phyloP scores from a whole-genome alignment of 2,797 vertebrate genomes.

The Euthynnus affinis region DNA sequence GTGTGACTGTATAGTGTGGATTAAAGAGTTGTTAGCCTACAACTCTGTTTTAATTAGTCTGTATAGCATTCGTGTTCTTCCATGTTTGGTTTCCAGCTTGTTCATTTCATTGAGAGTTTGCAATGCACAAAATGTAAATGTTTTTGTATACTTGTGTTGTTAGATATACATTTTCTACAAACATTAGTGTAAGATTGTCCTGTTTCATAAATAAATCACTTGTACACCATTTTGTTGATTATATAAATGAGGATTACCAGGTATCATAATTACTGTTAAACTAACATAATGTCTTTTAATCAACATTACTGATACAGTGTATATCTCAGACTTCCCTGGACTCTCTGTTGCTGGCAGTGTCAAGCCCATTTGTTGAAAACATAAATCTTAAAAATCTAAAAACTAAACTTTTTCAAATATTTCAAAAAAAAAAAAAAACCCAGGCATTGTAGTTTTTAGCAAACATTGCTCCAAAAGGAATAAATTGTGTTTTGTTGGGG shows the following conservation, averaged over 20 bases:
- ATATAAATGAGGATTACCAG: slow-evolving; percentile 18
- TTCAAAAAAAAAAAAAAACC: background rate
- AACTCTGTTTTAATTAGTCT: slow-evolving; percentile 57
- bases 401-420: too few species aligned
- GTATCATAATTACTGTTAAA: slow-evolving; percentile 1
- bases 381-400: too few species aligned
- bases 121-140: slow-evolving; percentile 83
- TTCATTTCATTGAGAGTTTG: slow-evolving; percentile 70
- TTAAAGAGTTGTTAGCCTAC: slow-evolving; percentile 51
- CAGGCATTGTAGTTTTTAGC: background rate
- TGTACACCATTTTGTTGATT: slow-evolving; percentile 64
- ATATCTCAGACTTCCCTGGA: background rate
- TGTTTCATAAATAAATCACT: slow-evolving; percentile 83
- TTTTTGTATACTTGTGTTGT: slow-evolving; percentile 79
- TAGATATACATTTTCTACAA: slow-evolving; percentile 79
- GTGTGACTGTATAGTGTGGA: slow-evolving; percentile 61
- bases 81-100: slow-evolving; percentile 67
- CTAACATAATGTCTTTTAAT: slow-evolving; percentile 11
- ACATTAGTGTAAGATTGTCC: slow-evolving; percentile 74
- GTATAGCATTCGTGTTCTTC: slow-evolving; percentile 60
- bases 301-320: background rate
- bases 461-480: background rate
- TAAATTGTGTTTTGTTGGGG: background rate
- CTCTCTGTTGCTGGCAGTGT: background rate
- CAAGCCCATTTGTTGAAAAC: too few species aligned